Base-by-base conservation (phyloP, 2,888 invertebrate species). In the Glyphotaelius pellucidus region DNA sequence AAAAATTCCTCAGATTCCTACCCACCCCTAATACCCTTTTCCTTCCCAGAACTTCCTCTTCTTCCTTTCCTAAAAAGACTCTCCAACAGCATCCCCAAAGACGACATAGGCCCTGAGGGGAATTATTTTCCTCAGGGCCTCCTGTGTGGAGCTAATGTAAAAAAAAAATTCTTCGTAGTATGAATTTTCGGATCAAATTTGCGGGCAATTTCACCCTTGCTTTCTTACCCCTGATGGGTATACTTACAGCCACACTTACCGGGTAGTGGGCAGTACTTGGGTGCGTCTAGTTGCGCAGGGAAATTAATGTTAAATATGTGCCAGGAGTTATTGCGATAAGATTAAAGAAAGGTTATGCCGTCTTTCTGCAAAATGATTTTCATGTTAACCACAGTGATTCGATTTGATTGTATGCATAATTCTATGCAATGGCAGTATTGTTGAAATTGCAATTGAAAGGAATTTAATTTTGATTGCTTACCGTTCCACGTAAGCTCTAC, bases 281-380 rank as follows among this genome's bases (percentile, higher is more conserved):
- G 67, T 67, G 67, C 67, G 25, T n/a, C 67, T 67, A 67, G 67
- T 67, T 67, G 67, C 25, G 3, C 32, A 7, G 83, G 35, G 83
- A 83, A 83, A 83, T 83, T 83, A 67, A 67, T n/a, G 67, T 38
- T n/a, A 83, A 83, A 83, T 35, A 83, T 83, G 35, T 38, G 83
- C 38, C 83, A 35, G 83, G 83, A 83, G 83, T 19, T 32, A 83
- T 38, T 35, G 67, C 67, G 83, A 83, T 83, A 35, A 83, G 35
- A 83, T 83, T 32, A 35, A 32, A 25, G 83, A 38, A 38, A 32
- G 83, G 83, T 32, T 32, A 81, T 67, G 67, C 38, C 31, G 81
- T 81, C 32, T 81, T 81, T 83, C 32, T 32, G 32, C 31, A 83
- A 83, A 83, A 83, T 31, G 83, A 7, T 35, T 83, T 83, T 35